phyloP scores from a whole-genome alignment of 2,797 vertebrate species.

The Rhyacichthys aspro region DNA sequence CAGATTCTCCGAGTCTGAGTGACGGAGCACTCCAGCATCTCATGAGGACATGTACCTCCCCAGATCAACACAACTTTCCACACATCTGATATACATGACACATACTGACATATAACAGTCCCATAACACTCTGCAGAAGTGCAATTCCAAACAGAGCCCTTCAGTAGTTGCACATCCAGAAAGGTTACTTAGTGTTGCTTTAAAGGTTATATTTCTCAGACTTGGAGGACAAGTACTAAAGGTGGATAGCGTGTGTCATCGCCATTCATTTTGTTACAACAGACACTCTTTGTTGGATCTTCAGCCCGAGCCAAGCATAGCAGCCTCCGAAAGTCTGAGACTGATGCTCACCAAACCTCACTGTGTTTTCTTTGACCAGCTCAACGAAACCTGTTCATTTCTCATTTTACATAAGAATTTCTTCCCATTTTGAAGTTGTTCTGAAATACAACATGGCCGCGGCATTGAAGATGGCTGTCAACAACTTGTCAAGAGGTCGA shows the following conservation, averaged over 20 bases:
- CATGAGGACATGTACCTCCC: background rate
- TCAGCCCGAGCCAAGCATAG: conserved; percentile 21
- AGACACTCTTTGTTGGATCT: conserved; percentile 40
- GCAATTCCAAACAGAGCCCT: background rate
- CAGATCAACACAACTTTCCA: background rate
- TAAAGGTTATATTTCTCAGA: conserved; percentile 3
- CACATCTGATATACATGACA: background rate
- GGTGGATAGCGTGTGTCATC: conserved; percentile 52
- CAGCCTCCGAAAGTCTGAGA: conserved; percentile 30
- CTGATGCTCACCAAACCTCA: conserved; percentile 47
- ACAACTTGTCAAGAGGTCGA: background rate
- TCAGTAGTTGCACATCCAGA: background rate
- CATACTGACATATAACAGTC: background rate
- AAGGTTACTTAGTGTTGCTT: background rate
- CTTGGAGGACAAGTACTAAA: conserved; percentile 5
- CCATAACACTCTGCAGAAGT: background rate
- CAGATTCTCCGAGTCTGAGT: background rate
- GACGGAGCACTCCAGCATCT: background rate
- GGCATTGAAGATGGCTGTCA: conserved; percentile 8
- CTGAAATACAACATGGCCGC: background rate
- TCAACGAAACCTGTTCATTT: background rate
- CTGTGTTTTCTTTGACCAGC: background rate
- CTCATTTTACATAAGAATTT: background rate
- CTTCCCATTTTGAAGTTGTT: background rate
- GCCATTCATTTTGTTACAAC: conserved; percentile 38